A percentile compares a stretch with the other conserved stretches of the same genome.
These are phyloP conservation scores for Sciaenops ocellatus DNA, from an alignment of 2,797 vertebrate genomes.

Conservation along the genomic window DNA sequence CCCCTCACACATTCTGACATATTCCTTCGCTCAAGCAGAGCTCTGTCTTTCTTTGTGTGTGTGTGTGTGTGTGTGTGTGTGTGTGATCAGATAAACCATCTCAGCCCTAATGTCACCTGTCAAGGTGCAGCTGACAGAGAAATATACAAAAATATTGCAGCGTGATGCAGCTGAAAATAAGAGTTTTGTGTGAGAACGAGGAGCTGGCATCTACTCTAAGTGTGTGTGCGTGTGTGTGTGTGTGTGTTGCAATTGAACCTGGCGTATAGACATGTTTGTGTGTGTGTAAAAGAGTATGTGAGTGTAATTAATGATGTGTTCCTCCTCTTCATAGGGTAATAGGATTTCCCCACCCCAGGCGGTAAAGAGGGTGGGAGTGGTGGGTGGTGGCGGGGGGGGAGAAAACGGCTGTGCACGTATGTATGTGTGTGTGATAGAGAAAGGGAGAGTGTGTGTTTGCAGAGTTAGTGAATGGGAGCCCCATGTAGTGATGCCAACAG, in stretches of 20 bases:
- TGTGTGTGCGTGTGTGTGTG: constrained; percentile 11
- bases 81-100: constrained; percentile 58
- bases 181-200: constrained; percentile 33
- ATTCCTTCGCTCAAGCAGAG: constrained; percentile 33
- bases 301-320: constrained; percentile 93
- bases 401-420: constrained; percentile 39
- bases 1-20: constrained; percentile 52
- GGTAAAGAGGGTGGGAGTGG: constrained; percentile 60
- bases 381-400: constrained; percentile 32
- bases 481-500: constrained; percentile 73
- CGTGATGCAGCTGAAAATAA: constrained; percentile 44
- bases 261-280: constrained; percentile 71
- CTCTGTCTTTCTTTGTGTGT: constrained; percentile 11
- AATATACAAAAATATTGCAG: constrained; percentile 48
- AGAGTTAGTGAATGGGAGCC: constrained; percentile 73
- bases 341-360: constrained; percentile 93
- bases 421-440: constrained; percentile 50
- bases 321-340: constrained; percentile 89
- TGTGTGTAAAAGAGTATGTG: constrained; percentile 78
- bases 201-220: constrained; percentile 22
- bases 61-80: constrained; percentile 2
- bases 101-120: constrained; percentile 62
- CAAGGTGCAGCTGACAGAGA: constrained; percentile 54
- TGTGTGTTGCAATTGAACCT: constrained; percentile 58
- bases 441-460: constrained; percentile 53